phyloP scores from a whole-genome alignment of 2,888 invertebrate species.

The Dichetophora obliterata region DNA sequence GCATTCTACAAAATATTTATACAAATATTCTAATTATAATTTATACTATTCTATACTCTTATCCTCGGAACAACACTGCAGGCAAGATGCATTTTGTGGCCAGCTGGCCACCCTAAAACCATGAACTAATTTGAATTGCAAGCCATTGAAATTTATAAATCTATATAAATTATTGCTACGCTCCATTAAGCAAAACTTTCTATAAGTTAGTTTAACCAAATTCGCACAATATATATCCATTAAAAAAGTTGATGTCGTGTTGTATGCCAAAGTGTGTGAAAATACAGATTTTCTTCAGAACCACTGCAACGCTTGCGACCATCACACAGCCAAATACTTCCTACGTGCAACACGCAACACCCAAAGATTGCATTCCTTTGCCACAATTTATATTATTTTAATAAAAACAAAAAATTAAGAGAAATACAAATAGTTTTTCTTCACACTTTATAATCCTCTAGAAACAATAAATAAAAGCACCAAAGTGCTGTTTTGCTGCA shows the following conservation, averaged over 20 bases:
- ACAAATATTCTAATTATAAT: too few species aligned
- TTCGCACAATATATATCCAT: constrained; percentile 30
- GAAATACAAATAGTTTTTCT: constrained; percentile 11
- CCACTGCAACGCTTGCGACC: background rate
- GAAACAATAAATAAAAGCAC: constrained; percentile 7
- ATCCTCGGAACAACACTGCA: too few species aligned
- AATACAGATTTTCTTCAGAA: background rate
- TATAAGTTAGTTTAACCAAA: constrained; percentile 26
- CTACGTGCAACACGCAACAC: too few species aligned
- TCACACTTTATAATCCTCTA: background rate
- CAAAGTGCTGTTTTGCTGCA: constrained; percentile 3
- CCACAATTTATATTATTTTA: constrained; percentile 1
- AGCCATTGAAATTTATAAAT: constrained; percentile 28
- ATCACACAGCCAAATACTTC: too few species aligned
- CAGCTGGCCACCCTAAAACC: background rate
- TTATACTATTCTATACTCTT: too few species aligned
- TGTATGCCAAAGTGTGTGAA: constrained; percentile 6
- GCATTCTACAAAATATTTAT: background rate
- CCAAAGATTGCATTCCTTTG: too few species aligned
- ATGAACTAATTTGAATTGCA: background rate
- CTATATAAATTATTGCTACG: constrained; percentile 20
- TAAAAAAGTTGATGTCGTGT: constrained; percentile 28
- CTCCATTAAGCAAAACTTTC: constrained; percentile 30
- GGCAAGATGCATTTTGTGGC: background rate
- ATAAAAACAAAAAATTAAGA: background rate